Conservation (phyloP, 2,113 vertebrate genomes). For the Tor tambroides region DNA sequence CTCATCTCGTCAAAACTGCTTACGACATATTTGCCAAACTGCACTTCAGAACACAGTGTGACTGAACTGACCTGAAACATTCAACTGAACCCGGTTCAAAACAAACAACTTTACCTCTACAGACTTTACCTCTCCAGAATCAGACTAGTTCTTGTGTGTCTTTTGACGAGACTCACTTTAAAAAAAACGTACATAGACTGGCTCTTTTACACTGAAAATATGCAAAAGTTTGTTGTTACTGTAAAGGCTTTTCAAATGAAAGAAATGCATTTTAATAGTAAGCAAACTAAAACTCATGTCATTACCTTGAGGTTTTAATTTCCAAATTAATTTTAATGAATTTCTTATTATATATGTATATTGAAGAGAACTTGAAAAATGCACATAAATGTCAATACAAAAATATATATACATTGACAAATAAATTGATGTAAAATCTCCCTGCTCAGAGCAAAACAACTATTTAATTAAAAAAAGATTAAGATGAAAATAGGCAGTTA, state of each 20-base stretch:
- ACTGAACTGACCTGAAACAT: constrained; percentile 15
- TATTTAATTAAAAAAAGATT: not conserved
- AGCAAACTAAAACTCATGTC: not conserved
- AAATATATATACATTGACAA: not conserved
- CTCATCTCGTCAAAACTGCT: constrained; percentile 47
- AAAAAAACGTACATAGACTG: not conserved
- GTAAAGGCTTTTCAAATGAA: constrained; percentile 10
- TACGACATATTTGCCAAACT: constrained; percentile 42
- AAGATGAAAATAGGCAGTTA: not conserved
- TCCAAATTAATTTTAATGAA: not conserved
- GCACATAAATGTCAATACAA: not conserved
- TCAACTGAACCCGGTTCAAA: constrained; percentile 3
- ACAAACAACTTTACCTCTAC: constrained; percentile 37
- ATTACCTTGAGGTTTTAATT: not conserved
- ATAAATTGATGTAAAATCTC: not conserved
- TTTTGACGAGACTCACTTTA: not conserved
- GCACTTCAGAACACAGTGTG: constrained; percentile 41
- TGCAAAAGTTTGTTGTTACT: constrained; percentile 18
- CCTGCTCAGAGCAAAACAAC: not conserved
- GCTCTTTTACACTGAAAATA: constrained; percentile 24
- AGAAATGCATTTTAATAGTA: not conserved
- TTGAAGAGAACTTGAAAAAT: constrained; percentile 11
- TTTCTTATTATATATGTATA: not conserved
- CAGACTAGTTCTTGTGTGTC: not conserved
- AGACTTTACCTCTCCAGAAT: constrained; percentile 30